phyloP scores from a whole-genome alignment of 2,113 vertebrate genomes.

The Calidris pugnax region DNA sequence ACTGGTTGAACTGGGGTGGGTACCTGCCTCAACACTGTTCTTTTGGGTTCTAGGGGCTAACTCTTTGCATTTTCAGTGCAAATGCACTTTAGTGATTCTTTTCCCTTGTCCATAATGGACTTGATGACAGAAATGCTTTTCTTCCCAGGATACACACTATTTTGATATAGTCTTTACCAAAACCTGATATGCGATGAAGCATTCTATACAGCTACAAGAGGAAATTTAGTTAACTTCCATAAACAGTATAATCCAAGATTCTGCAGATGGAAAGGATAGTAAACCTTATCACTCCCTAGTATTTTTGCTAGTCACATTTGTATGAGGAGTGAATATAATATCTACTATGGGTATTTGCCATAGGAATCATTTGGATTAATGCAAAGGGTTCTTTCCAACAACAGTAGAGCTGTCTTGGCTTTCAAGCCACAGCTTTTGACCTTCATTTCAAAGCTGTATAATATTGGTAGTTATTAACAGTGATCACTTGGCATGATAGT shows the following conservation, averaged over 20 bases:
- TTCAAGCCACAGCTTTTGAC: constrained; percentile 57
- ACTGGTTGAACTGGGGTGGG: accelerated
- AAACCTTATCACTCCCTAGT: neutral
- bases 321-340: neutral
- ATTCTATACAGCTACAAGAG: neutral
- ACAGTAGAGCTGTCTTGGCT: neutral
- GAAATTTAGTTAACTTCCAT: neutral
- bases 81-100: neutral
- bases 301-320: neutral
- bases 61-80: neutral
- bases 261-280: neutral
- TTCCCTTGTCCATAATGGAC: neutral
- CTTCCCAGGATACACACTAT: neutral
- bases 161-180: neutral
- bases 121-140: neutral
- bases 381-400: neutral
- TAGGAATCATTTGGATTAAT: neutral
- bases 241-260: neutral
- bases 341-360: neutral
- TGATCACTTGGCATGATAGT: constrained; percentile 61
- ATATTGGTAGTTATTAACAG: constrained; percentile 60
- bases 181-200: neutral
- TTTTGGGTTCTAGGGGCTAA: neutral
- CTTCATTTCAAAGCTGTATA: constrained; percentile 60
- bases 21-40: neutral